A percentile compares a stretch with the other conserved stretches of the same genome.
Conservation (phyloP, 1,140 invertebrate species). For the Heliconius nattereri region DNA sequence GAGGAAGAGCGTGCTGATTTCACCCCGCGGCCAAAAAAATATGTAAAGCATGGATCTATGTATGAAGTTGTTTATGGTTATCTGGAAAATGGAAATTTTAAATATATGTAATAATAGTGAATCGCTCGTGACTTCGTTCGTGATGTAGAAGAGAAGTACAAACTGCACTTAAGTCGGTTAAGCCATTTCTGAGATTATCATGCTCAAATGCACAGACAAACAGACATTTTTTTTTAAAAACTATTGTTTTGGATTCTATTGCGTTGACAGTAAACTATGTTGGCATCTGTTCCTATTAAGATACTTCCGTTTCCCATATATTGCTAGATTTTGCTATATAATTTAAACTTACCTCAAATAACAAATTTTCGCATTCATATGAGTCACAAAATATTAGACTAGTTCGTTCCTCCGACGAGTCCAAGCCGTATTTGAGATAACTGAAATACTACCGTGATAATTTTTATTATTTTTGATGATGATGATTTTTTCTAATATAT, state of each 20-base stretch:
- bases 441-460: conserved; percentile 56
- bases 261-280: too few relatives aligned
- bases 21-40: conserved; percentile 74
- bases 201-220: too few relatives aligned
- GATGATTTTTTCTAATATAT: too few relatives aligned
- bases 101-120: not conserved
- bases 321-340: too few relatives aligned
- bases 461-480: not conserved
- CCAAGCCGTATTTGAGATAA: conserved; percentile 61
- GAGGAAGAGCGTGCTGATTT: conserved; percentile 63
- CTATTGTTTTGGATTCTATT: too few relatives aligned
- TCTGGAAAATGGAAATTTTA: conserved; percentile 48
- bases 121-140: too few relatives aligned
- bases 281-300: too few relatives aligned
- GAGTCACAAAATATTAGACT: conserved; percentile 68
- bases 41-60: conserved; percentile 78
- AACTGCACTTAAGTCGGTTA: too few relatives aligned
- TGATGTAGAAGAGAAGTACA: too few relatives aligned
- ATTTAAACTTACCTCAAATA: conserved; percentile 54
- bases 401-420: conserved; percentile 62
- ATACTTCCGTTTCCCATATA: too few relatives aligned
- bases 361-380: conserved; percentile 63
- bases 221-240: too few relatives aligned
- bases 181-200: too few relatives aligned
- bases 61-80: conserved; percentile 75